These are phyloP conservation scores for Lasioglossum morio DNA, from an alignment of 2,888 invertebrate species.

Conservation along the genomic window DNA sequence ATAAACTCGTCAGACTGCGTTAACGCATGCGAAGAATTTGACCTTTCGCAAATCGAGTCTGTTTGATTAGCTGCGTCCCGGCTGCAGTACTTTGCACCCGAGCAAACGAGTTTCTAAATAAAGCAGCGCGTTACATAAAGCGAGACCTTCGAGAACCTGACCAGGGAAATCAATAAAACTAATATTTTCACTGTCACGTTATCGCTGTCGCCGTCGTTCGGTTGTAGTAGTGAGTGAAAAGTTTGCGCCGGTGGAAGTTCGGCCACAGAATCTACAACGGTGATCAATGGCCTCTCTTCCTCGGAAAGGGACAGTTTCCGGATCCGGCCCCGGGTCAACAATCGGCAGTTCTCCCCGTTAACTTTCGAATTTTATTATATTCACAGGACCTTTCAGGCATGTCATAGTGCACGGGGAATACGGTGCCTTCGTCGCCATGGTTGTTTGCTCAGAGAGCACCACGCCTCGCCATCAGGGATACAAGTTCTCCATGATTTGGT, in stretches of 20 bases:
- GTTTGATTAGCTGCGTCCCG: background rate
- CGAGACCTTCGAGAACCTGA: slow-evolving; percentile 22
- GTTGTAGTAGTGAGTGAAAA: background rate
- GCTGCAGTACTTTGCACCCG: background rate
- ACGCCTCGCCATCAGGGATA: slow-evolving; percentile 42
- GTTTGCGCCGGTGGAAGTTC: slow-evolving; percentile 21
- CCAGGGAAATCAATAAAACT: slow-evolving; percentile 5
- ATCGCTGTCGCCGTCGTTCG: background rate
- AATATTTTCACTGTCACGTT: slow-evolving; percentile 31
- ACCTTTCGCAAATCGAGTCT: background rate
- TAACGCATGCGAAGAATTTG: background rate
- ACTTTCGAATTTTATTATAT: slow-evolving; percentile 45
- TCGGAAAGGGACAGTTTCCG: background rate
- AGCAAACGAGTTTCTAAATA: background rate
- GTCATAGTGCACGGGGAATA: slow-evolving; percentile 60
- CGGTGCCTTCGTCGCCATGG: slow-evolving; percentile 59
- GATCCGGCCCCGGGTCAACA: background rate
- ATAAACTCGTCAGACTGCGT: background rate
- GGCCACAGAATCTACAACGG: background rate
- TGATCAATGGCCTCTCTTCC: background rate
- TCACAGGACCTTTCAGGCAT: slow-evolving; percentile 67
- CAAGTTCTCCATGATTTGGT: slow-evolving; percentile 73
- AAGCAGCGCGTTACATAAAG: slow-evolving; percentile 9
- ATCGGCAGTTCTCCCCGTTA: background rate
- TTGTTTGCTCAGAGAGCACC: slow-evolving; percentile 62